A percentile compares a stretch with the other conserved stretches of the same genome.
Evolutionary conservation across 2,888 invertebrate genomes (phyloP).

Genomic region (Hipparchia semele): DNA sequence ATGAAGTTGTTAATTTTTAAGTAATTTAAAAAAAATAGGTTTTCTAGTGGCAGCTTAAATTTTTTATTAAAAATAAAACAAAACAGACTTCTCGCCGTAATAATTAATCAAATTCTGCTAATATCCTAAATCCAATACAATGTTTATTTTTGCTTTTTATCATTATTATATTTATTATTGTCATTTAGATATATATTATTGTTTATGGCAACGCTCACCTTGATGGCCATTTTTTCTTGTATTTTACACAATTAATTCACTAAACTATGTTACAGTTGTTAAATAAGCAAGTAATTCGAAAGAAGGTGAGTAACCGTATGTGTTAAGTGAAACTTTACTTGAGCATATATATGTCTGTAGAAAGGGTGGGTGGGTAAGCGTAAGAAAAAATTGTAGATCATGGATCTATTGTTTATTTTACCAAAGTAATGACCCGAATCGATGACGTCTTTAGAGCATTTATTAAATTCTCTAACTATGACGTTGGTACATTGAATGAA

Average conservation of each 20-base stretch:
- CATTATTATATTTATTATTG: not conserved
- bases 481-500: too few relatives aligned
- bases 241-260: conserved; percentile 25
- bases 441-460: not conserved
- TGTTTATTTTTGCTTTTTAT: not conserved
- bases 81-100: too few relatives aligned
- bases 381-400: conserved; percentile 30
- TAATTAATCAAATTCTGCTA: too few relatives aligned
- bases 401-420: conserved; percentile 33
- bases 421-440: conserved; percentile 21
- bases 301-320: conserved; percentile 59
- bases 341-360: conserved; percentile 58
- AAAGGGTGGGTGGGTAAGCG: conserved; percentile 49
- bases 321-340: conserved; percentile 57
- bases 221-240: conserved; percentile 58
- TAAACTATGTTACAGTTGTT: conserved; percentile 8
- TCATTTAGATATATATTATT: not conserved
- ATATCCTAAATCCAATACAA: too few relatives aligned
- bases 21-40: too few relatives aligned
- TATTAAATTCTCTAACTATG: too few relatives aligned
- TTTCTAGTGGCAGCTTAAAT: too few relatives aligned
- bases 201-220: conserved; percentile 54
- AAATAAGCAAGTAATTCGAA: conserved; percentile 17
- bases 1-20: too few relatives aligned
- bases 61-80: too few relatives aligned